Conservation (phyloP, 30 jellyfish, hydroid and myxozoan species). For the Cassiopea andromeda region DNA sequence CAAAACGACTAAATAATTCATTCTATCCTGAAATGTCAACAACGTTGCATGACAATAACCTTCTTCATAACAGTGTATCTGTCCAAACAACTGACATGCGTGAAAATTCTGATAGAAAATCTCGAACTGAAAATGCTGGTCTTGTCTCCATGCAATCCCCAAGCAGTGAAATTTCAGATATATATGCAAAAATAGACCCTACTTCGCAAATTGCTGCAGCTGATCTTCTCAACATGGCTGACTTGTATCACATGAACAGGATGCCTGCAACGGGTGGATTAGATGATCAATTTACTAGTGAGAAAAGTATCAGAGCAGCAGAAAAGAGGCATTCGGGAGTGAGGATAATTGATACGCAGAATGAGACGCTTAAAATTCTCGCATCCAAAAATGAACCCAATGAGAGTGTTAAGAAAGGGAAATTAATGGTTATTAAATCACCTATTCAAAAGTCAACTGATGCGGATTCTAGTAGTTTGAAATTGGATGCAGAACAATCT, state of each 20-base stretch:
- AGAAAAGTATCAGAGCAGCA: not conserved
- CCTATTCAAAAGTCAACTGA: not conserved
- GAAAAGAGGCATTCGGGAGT: not conserved
- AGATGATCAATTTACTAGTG: not conserved
- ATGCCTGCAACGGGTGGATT: not conserved
- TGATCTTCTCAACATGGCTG: not conserved
- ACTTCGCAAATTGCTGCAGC: conserved; percentile 37
- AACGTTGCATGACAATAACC: conserved; percentile 26
- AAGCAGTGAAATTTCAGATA: conserved; percentile 36
- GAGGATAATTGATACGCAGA: not conserved
- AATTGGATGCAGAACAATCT: not conserved
- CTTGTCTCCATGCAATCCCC: conserved; percentile 74
- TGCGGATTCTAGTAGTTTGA: not conserved
- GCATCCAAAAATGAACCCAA: not conserved
- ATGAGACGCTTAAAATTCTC: not conserved
- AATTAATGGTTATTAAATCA: conserved; percentile 12
- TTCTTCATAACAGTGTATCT: conserved; percentile 64
- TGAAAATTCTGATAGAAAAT: conserved; percentile 26
- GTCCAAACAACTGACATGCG: conserved; percentile 72
- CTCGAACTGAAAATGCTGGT: conserved; percentile 55
- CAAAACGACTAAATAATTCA: conserved; percentile 65
- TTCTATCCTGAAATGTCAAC: conserved; percentile 17
- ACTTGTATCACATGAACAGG: not conserved
- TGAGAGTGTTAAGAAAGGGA: conserved; percentile 6
- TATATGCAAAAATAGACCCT: conserved; percentile 31